Conservation (phyloP, 2,797 vertebrate genomes). For the Gadopsis marmoratus region DNA sequence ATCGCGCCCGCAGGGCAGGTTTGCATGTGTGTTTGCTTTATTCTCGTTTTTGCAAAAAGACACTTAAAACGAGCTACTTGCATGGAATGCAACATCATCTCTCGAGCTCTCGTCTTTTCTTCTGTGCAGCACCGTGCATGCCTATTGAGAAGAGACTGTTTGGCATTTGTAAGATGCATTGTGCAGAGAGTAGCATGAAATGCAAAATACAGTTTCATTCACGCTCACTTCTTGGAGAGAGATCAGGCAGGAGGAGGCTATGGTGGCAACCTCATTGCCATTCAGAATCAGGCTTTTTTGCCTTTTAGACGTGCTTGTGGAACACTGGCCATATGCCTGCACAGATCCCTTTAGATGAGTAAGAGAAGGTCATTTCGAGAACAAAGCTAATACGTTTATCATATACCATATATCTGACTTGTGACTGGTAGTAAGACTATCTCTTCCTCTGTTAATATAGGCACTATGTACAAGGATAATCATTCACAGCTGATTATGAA, state of each 20-base stretch:
- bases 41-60: constrained; percentile 8
- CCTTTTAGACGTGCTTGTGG: background rate
- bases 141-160: background rate
- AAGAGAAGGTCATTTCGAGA: background rate
- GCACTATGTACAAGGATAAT: background rate
- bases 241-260: background rate
- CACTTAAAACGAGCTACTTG: background rate
- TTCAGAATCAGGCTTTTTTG: background rate
- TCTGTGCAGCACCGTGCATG: background rate
- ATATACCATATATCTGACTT: constrained; percentile 12
- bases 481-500: constrained; percentile 37
- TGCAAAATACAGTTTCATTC: background rate
- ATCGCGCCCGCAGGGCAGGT: background rate
- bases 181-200: background rate
- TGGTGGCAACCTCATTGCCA: background rate
- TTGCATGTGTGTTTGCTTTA: background rate
- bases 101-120: too few species aligned
- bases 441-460: constrained; percentile 10
- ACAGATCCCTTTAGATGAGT: background rate
- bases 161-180: background rate
- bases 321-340: too few species aligned
- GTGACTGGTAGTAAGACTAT: constrained; percentile 20
- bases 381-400: background rate
- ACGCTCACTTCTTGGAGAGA: background rate
- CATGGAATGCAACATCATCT: background rate